Evolutionary conservation across 1,140 invertebrate species (phyloP).

Genomic region (Zelostemma sp.): DNA sequence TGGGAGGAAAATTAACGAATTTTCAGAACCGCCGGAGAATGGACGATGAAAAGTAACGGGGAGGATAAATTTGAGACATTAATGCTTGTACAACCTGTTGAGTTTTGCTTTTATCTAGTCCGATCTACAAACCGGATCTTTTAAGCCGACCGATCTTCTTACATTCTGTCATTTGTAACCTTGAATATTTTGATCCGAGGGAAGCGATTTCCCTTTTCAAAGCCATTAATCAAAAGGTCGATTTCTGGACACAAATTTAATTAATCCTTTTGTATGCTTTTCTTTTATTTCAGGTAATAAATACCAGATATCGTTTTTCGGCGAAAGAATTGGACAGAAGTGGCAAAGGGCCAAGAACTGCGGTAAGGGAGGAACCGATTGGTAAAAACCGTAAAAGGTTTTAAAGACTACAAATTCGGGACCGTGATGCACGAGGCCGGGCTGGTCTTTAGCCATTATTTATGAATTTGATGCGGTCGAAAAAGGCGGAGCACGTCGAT

Average conservation of each 20-base stretch:
- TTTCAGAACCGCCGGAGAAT: constrained; percentile 13
- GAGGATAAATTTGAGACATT: constrained; percentile 27
- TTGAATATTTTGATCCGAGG: neutral
- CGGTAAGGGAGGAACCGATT: constrained; percentile 11
- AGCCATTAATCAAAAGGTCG: neutral
- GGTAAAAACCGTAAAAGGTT: constrained; percentile 62
- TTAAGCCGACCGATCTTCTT: neutral
- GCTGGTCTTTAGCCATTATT: constrained; percentile 59
- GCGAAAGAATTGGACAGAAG: neutral
- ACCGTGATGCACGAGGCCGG: constrained; percentile 50
- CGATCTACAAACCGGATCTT: constrained; percentile 36
- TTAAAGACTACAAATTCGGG: constrained; percentile 61
- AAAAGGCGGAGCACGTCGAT: constrained; percentile 46
- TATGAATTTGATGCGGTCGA: constrained; percentile 59
- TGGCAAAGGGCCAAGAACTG: neutral
- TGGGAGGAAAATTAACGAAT: constrained; percentile 44
- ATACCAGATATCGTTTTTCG: neutral
- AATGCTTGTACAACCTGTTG: constrained; percentile 34
- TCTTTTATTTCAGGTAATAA: neutral
- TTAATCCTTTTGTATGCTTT: neutral
- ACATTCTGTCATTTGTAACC: neutral
- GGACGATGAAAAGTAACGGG: constrained; percentile 13
- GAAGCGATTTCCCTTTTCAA: neutral
- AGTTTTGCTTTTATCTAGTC: constrained; percentile 38
- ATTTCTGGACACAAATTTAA: constrained; percentile 1